phyloP scores from a whole-genome alignment of 2,888 invertebrate species.

The Hedya salicella region DNA sequence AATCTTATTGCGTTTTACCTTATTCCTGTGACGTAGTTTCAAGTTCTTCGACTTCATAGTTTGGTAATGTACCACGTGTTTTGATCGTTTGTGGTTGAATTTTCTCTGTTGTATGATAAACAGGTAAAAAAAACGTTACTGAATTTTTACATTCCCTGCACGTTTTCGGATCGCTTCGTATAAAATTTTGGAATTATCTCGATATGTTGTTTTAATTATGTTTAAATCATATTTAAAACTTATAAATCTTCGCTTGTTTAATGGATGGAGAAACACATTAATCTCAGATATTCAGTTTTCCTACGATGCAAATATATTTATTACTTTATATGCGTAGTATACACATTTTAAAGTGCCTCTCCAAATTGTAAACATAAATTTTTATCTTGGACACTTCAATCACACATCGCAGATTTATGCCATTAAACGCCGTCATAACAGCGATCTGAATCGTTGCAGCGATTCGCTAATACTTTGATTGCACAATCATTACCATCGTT shows the following conservation, averaged over 20 bases:
- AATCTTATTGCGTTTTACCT: not conserved
- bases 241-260: no score
- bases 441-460: conserved; percentile 24
- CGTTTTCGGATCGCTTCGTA: no score
- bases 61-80: not conserved
- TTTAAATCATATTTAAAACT: no score
- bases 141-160: no score
- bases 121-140: no score
- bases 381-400: conserved; percentile 8
- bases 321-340: no score
- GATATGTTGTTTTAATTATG: no score
- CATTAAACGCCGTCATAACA: conserved; percentile 16
- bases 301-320: no score
- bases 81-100: not conserved
- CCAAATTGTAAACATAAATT: not conserved
- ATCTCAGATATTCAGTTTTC: no score
- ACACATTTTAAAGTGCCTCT: no score
- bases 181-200: no score
- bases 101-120: not conserved
- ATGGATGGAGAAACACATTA: no score
- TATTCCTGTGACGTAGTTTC: conserved; percentile 4
- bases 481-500: conserved; percentile 61
- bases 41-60: not conserved
- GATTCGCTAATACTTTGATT: conserved; percentile 64
- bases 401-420: not conserved